Conservation (phyloP, 1,140 invertebrate species). For the Zaprionus camerounensis region DNA sequence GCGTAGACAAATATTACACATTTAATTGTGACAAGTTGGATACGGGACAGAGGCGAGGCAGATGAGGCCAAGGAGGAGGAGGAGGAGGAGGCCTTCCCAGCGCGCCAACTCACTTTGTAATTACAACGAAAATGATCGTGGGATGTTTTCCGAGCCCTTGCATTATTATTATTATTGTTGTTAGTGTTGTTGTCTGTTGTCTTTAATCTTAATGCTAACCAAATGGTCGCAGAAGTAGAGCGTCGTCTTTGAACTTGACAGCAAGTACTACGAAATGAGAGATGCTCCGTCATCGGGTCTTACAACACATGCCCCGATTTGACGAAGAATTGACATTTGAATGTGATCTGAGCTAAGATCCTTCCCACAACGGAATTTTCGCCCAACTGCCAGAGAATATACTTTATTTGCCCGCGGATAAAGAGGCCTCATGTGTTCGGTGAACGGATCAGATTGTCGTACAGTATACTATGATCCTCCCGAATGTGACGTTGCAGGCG, state of each 20-base stretch:
- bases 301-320: neutral
- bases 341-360: neutral
- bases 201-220: conserved; percentile 16
- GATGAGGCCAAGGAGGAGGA: conserved; percentile 4
- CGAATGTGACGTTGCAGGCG: conserved; percentile 49
- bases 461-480: conserved; percentile 35
- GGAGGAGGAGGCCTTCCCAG: conserved; percentile 8
- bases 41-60: conserved; percentile 8
- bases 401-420: neutral
- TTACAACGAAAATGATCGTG: conserved; percentile 40
- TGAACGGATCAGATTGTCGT: conserved; percentile 27
- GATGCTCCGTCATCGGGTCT: neutral
- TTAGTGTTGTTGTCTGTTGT: conserved; percentile 6
- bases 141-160: conserved; percentile 6
- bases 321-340: neutral
- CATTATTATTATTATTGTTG: conserved; percentile 6
- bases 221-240: conserved; percentile 13
- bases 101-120: conserved; percentile 38
- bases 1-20: conserved; percentile 74
- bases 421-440: conserved; percentile 13
- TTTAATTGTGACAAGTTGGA: conserved; percentile 75
- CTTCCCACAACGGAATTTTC: neutral
- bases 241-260: conserved; percentile 26
- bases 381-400: neutral
- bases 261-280: neutral